phyloP scores from a whole-genome alignment of 2,113 vertebrate genomes.

The Sprattus sprattus region DNA sequence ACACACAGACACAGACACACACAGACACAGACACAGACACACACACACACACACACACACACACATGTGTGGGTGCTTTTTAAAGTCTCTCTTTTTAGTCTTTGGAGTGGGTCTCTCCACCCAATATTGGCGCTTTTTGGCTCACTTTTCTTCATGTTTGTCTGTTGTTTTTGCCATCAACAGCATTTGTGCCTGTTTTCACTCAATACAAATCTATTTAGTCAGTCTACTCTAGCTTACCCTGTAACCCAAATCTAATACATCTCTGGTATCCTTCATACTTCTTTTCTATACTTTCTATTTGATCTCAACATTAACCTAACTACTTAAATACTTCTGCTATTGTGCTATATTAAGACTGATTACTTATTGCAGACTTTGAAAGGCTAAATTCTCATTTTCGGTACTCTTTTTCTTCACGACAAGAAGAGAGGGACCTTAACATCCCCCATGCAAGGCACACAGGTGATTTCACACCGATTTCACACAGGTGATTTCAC shows the following conservation, averaged over 20 bases:
- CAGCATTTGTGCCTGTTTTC: conserved; percentile 19
- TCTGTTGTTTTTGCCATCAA: neutral
- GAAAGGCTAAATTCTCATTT: no score
- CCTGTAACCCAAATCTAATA: conserved; percentile 18
- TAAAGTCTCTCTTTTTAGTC: conserved; percentile 48
- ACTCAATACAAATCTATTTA: neutral
- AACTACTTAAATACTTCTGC: no score
- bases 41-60: conserved; percentile 43
- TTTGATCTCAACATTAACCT: no score
- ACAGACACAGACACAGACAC: conserved; percentile 35
- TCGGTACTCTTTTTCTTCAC: no score
- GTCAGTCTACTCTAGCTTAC: conserved; percentile 62
- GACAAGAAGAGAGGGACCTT: neutral
- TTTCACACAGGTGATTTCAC: neutral
- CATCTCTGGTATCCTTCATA: no score
- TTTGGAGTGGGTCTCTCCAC: conserved; percentile 59
- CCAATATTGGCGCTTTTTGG: conserved; percentile 35
- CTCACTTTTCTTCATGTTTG: conserved; percentile 32
- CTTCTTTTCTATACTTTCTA: no score
- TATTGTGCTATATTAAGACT: no score
- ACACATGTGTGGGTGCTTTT: conserved; percentile 32
- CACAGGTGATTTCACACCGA: neutral
- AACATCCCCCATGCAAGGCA: neutral
- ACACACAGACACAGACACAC: conserved; percentile 9
- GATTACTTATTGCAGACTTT: no score